Evolutionary conservation across 2,888 invertebrate species (phyloP), one percentile per base, ranked within the genome.

Genomic region (Glyphotaelius pellucidus): DNA sequence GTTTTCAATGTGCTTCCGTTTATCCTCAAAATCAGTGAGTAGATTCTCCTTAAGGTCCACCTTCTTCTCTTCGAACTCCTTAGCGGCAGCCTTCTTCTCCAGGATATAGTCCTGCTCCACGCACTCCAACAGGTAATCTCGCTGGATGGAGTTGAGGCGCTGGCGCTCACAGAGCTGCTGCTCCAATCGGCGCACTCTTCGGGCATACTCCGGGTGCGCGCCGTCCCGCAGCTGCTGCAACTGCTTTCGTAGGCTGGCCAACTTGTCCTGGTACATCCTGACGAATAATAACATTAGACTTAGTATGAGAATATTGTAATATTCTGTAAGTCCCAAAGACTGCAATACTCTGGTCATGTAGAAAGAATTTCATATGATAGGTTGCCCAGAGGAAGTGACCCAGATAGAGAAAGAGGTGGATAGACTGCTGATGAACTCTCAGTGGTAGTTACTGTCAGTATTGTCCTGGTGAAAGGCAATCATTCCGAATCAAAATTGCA

Each of bases 1-100:
- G 92, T 97, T 97, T 95, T 99, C 99, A 91, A 99, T 98, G 94
- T 98, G 97, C 94, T 98, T 98, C 94, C 98, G 97, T 94, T 99
- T 99, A 94, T 99, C 99, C 94, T 99, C 99, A 94, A 99, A 97
- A 95, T 99, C 99, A 67, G 97, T 97, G 47, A 99, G 96, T 80
- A 99, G 95, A 95, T 98, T 99, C 95, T 99, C 99, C 94, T 98
- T 97, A 31, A 99, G 95, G 95, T 99, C 99, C 93, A 98, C 97
- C 95, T 99, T 99, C 95, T 99, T 99, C 94, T 99, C 99, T 94
- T 99, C 99, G 95, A 98, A 99, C 94, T 99, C 99, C 94, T 98
- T 98, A 0, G 97, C 97, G 0, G 99, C 98, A 15, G 98, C 97
- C 94, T 98, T 98, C 94, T 98, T 98, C 94, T 99, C 99, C 80